Percentiles rank a stretch among this genome's conserved stretches.
Evolutionary conservation across 2,113 vertebrate genomes (phyloP).

Genomic region (Columbina picui): DNA sequence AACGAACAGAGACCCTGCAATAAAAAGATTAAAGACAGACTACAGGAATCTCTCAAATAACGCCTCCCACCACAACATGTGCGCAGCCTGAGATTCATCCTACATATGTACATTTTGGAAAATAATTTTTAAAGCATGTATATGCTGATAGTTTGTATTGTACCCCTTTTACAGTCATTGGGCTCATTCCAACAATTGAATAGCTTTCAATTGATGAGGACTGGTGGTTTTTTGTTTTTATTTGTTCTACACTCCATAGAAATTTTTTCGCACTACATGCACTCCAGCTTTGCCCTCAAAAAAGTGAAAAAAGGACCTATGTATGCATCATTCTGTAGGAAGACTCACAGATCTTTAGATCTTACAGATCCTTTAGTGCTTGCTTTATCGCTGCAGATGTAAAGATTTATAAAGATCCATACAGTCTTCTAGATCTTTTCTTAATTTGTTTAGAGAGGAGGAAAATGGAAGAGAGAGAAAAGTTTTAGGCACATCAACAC

Average conservation of each 20-base stretch:
- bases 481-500: constrained; percentile 13
- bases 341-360: background rate
- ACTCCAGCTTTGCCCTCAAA: background rate
- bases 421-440: background rate
- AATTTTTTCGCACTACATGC: background rate
- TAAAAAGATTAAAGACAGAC: background rate
- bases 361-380: background rate
- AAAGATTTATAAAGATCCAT: background rate
- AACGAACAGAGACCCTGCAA: background rate
- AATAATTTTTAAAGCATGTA: background rate
- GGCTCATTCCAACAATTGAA: background rate
- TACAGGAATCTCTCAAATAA: background rate
- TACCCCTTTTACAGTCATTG: constrained; percentile 17
- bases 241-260: background rate
- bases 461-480: background rate
- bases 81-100: background rate
- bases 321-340: background rate
- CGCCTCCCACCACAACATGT: background rate
- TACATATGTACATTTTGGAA: background rate
- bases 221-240: background rate
- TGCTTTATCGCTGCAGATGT: background rate
- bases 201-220: background rate
- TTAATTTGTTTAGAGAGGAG: constrained; percentile 10
- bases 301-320: background rate
- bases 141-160: background rate